These are phyloP conservation scores for Octopus sinensis DNA, from an alignment of 1,140 invertebrate genomes.

Conservation along the genomic window DNA sequence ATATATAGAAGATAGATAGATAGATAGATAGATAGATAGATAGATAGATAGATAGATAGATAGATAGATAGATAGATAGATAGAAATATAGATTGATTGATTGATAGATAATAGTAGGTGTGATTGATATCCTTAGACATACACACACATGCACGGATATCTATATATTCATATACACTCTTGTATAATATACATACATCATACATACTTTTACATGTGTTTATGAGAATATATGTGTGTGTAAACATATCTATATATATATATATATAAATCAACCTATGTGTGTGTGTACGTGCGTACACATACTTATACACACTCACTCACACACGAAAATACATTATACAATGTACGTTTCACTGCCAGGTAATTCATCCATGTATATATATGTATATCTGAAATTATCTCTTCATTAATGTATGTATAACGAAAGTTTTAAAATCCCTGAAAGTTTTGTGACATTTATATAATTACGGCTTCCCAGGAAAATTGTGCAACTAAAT, in stretches of 20 bases:
- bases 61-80: not conserved
- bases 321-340: not conserved
- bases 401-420: no score
- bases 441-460: no score
- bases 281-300: not conserved
- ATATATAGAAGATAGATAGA: no score
- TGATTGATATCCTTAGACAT: not conserved
- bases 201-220: not conserved
- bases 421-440: no score
- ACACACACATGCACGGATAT: not conserved
- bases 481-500: no score
- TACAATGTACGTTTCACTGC: no score
- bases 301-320: not conserved
- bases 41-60: not conserved
- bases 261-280: not conserved
- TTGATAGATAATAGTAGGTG: not conserved
- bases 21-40: not conserved
- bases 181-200: not conserved
- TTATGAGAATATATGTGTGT: not conserved
- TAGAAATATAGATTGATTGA: not conserved
- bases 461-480: no score
- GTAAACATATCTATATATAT: conserved; percentile 1
- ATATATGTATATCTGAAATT: no score
- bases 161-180: not conserved
- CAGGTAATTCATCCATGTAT: no score